Percentiles rank a stretch among this genome's conserved stretches.
phyloP scores from a whole-genome alignment of 2,113 vertebrate genomes.

The Gymnobelideus leadbeateri region DNA sequence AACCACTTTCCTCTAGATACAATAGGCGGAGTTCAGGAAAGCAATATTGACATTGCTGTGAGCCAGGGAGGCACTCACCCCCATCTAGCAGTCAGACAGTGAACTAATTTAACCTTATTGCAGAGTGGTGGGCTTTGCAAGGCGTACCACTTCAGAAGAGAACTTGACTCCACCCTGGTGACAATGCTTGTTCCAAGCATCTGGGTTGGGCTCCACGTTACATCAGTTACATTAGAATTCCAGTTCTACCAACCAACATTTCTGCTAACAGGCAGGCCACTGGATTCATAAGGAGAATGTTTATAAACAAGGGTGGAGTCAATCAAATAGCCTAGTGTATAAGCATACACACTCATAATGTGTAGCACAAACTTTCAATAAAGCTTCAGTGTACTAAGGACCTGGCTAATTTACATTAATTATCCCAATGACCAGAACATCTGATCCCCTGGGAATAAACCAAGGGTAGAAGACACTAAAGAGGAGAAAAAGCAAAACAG shows the following conservation, averaged over 20 bases:
- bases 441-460: neutral
- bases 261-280: neutral
- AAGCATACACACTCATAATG: neutral
- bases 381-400: neutral
- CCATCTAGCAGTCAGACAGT: conserved; percentile 63
- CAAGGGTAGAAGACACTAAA: neutral
- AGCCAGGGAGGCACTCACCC: conserved; percentile 70
- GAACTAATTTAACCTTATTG: conserved; percentile 83
- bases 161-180: conserved; percentile 82
- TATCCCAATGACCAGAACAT: neutral
- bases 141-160: conserved; percentile 79
- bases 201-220: conserved; percentile 61
- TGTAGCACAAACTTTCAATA: neutral
- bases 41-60: conserved; percentile 84
- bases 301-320: neutral
- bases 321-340: neutral
- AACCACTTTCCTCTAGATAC: conserved; percentile 85
- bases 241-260: neutral
- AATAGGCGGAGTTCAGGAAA: conserved; percentile 87
- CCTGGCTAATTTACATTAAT: neutral
- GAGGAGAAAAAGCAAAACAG: neutral
- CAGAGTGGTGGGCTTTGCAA: conserved; percentile 63
- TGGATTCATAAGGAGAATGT: neutral
- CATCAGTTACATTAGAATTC: neutral
- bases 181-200: conserved; percentile 70